phyloP scores from a whole-genome alignment of 2,888 invertebrate genomes.

The Dynastes tityus region DNA sequence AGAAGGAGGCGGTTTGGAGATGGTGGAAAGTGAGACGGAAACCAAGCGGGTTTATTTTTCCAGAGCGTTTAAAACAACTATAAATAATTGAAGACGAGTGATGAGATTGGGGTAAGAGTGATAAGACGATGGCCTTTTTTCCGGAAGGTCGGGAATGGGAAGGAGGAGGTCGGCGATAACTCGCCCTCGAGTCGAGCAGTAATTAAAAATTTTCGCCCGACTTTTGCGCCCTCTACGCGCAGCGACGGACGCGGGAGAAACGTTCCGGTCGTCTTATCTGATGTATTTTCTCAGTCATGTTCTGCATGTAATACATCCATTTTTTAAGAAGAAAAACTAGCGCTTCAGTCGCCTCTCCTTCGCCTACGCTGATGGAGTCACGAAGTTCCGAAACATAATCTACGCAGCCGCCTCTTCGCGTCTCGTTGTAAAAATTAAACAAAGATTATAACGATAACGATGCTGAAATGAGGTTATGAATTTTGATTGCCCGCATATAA shows the following conservation, averaged over 20 bases:
- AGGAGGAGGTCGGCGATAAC: slow-evolving; percentile 27
- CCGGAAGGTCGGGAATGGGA: slow-evolving; percentile 33
- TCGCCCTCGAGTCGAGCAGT: slow-evolving; percentile 36
- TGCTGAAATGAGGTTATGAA: slow-evolving; percentile 11
- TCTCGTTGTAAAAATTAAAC: slow-evolving; percentile 18
- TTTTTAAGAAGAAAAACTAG: slow-evolving; percentile 29
- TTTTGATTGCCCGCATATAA: not conserved
- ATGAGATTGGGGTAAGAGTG: slow-evolving; percentile 63
- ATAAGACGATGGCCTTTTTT: slow-evolving; percentile 62
- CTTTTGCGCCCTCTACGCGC: slow-evolving; percentile 44
- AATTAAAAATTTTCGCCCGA: slow-evolving; percentile 57
- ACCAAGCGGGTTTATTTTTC: slow-evolving; percentile 56
- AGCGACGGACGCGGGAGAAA: not conserved
- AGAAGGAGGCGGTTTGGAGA: not conserved
- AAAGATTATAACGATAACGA: slow-evolving; percentile 15
- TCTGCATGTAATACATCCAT: slow-evolving; percentile 37
- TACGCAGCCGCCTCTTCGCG: slow-evolving; percentile 18
- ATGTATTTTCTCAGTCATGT: slow-evolving; percentile 38
- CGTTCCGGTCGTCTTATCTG: slow-evolving; percentile 34
- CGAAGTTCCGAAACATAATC: slow-evolving; percentile 28
- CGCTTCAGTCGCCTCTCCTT: not conserved
- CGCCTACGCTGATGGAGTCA: slow-evolving; percentile 27
- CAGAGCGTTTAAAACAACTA: slow-evolving; percentile 66
- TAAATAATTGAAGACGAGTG: slow-evolving; percentile 69
- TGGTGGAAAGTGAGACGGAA: slow-evolving; percentile 12